Evolutionary conservation across 1,140 invertebrate genomes (phyloP), one percentile per base, ranked within the genome.

Genomic region (Battus philenor): DNA sequence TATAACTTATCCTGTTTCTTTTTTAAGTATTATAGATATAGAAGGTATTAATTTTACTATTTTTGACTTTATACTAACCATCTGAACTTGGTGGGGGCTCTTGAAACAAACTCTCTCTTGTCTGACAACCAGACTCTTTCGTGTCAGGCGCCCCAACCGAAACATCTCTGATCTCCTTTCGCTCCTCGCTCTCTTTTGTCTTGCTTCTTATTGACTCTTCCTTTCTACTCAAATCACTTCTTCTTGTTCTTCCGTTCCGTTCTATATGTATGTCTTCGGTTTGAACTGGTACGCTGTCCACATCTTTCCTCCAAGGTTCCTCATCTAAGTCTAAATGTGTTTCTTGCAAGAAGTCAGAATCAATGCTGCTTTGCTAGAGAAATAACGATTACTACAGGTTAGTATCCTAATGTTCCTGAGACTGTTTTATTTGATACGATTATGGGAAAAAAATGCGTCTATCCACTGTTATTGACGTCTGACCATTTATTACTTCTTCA

Each of bases 111-210:
- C 91, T 93, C 62, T 94, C 93, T 22, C 92, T 86, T 0, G 93
- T 95, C 67, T 95, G 93, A 65, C 93, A 94, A 1, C 91, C 92
- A 39, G 89, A 93, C 64, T 94, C 93, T 46, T 91, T 89, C 77
- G 92, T 94, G 60, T 94, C 92, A 8, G 90, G 88, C 4, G 77
- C 72, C 2, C 68, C 78, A 4, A 82, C 81, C 0, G 78, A 77
- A 0, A 64, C 81, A 48, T 82, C 78, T 59, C 75, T 68, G 32
- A 75, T 81, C 32, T 79, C 66, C 34, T 69, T 81, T 47, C 65
- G 74, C 26, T 77, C 67, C 33, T 68, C 65, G 22, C 57, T 67
- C 8, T 75, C 72, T 36, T 55, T 66, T n/a, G 41, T 71, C 11
- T 63, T 66, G 34, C 66, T 75, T 36, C 69, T 65, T 24, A 81